These are phyloP conservation scores for Mesaphorura yosii DNA, from an alignment of 1,140 invertebrate species.

Conservation along the genomic window DNA sequence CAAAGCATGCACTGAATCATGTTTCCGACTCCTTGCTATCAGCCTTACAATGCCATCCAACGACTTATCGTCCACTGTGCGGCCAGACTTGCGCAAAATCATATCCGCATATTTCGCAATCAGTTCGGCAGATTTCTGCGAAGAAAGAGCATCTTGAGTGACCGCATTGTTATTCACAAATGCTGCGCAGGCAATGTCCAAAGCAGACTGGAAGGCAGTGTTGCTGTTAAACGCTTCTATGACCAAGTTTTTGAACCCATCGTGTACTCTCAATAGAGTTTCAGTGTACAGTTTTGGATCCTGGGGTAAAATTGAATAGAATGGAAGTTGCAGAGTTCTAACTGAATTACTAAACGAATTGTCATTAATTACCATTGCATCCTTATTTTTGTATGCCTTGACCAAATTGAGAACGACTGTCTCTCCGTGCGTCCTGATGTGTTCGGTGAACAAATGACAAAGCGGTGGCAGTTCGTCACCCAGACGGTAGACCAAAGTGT, in stretches of 20 bases:
- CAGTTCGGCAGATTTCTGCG: conserved; percentile 10
- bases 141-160: background rate
- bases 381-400: background rate
- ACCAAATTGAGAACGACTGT: background rate
- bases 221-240: background rate
- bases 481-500: too few relatives aligned
- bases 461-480: too few relatives aligned
- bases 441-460: too few relatives aligned
- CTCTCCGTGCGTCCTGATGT: too few relatives aligned
- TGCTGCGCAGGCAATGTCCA: conserved; percentile 4
- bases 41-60: too few relatives aligned
- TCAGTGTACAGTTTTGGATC: background rate
- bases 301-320: background rate
- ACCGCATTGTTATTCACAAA: conserved; percentile 9
- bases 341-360: background rate
- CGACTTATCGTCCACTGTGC: background rate
- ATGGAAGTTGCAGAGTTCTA: background rate
- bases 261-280: too few relatives aligned
- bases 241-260: background rate
- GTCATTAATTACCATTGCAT: background rate
- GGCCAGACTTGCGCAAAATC: background rate
- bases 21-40: background rate
- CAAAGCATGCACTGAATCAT: background rate
- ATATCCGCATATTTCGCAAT: conserved; percentile 50
- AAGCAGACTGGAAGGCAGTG: conserved; percentile 1